A percentile compares a stretch with the other conserved stretches of the same genome.
Conservation (phyloP, 2,113 vertebrate genomes). For the Pterophyllum scalare region DNA sequence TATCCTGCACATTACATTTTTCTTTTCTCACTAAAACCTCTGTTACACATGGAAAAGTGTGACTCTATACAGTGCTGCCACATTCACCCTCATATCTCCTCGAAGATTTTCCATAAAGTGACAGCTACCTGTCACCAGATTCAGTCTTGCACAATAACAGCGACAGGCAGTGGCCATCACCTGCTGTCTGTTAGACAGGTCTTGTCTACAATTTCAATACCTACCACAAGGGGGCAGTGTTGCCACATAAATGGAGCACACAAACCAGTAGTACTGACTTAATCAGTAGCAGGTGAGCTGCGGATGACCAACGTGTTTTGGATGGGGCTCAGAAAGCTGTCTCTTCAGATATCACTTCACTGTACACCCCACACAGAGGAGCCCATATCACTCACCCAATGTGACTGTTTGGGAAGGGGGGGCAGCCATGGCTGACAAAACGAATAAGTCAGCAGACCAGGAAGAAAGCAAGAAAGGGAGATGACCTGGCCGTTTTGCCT, state of each 20-base stretch:
- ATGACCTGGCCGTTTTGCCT: conserved; percentile 61
- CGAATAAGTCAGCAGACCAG: conserved; percentile 71
- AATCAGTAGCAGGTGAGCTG: conserved; percentile 60
- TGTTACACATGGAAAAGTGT: not conserved
- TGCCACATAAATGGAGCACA: conserved; percentile 26
- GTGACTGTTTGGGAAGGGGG: conserved; percentile 23
- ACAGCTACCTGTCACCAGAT: conserved; percentile 30
- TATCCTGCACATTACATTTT: not conserved
- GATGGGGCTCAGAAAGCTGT: conserved; percentile 67
- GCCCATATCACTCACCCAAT: conserved; percentile 57
- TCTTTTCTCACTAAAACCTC: not conserved
- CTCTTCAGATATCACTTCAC: conserved; percentile 65
- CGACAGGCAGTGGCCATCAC: not conserved
- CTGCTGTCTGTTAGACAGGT: not conserved
- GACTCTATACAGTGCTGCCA: conserved; percentile 4
- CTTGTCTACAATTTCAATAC: not conserved
- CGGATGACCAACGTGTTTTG: conserved; percentile 59
- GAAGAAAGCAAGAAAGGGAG: conserved; percentile 31
- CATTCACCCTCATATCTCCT: conserved; percentile 1
- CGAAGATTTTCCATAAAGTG: not conserved
- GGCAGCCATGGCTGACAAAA: conserved; percentile 60
- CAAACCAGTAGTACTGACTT: not conserved
- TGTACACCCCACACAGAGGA: conserved; percentile 40
- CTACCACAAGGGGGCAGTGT: conserved; percentile 73
- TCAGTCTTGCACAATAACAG: not conserved